phyloP scores from a whole-genome alignment of 1,140 invertebrate species.

The Brachionus asplanchnoidis region DNA sequence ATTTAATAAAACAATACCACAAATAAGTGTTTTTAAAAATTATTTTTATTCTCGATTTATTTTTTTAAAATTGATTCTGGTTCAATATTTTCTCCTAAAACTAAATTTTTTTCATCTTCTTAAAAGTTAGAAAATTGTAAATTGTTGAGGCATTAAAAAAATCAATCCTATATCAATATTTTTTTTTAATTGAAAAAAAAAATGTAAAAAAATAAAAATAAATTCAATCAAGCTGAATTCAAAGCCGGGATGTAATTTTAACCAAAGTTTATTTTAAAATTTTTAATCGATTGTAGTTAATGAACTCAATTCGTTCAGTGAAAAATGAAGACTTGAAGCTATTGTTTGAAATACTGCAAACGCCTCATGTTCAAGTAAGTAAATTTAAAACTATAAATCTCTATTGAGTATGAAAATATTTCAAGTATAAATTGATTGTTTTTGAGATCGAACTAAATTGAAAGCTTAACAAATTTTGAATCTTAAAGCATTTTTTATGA shows the following conservation, averaged over 20 bases:
- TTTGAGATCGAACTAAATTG: neutral
- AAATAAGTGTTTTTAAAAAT: too few relatives aligned
- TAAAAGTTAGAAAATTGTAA: too few relatives aligned
- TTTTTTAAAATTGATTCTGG: too few relatives aligned
- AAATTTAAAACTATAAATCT: neutral
- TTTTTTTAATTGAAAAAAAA: neutral
- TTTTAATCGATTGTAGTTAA: neutral
- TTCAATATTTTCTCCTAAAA: too few relatives aligned
- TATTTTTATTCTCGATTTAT: too few relatives aligned
- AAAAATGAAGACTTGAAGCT: constrained; percentile 10
- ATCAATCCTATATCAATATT: neutral
- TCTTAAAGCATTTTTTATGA: neutral
- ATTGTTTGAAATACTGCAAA: constrained; percentile 5
- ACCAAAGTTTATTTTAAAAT: neutral
- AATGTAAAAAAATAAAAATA: neutral
- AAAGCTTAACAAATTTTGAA: neutral
- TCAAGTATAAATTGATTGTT: neutral
- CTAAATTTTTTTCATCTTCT: too few relatives aligned
- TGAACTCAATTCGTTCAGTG: neutral
- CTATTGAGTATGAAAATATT: neutral
- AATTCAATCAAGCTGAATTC: neutral
- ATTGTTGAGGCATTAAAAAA: too few relatives aligned
- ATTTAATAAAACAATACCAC: too few relatives aligned
- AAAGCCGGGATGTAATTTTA: neutral
- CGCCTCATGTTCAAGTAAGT: constrained; percentile 26